Conservation (phyloP, 2,113 vertebrate species). For the Crotalus viridis region DNA sequence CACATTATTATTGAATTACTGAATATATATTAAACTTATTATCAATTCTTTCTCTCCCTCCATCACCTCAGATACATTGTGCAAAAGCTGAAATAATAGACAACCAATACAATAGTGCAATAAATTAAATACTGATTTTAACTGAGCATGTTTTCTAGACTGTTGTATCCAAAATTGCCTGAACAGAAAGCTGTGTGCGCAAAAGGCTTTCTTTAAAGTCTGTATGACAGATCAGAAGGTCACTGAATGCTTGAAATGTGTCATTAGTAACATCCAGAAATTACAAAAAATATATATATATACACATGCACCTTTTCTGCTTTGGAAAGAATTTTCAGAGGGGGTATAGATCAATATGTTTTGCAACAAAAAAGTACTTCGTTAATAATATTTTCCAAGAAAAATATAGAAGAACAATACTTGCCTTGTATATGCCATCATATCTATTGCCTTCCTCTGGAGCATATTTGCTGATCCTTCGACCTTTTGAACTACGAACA, state of each 20-base stretch:
- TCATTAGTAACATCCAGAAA: background rate
- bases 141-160: background rate
- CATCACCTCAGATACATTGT: background rate
- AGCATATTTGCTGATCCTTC: constrained; percentile 97
- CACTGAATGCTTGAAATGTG: background rate
- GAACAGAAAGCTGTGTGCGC: background rate
- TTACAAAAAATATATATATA: no score
- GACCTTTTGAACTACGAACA: constrained; percentile 95
- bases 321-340: background rate
- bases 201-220: background rate
- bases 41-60: background rate
- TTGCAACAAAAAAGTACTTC: background rate
- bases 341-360: background rate
- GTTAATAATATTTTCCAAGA: background rate
- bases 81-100: background rate
- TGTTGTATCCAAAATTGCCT: background rate
- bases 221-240: background rate
- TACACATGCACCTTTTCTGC: background rate
- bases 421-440: constrained; percentile 98
- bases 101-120: background rate
- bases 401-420: constrained; percentile 4
- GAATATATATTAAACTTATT: background rate
- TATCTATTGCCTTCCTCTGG: constrained; percentile 99
- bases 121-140: background rate
- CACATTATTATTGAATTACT: background rate